Percentiles rank a stretch among this genome's conserved stretches.
phyloP scores from a whole-genome alignment of 2,113 vertebrate species.

The Bostrychus sinensis region DNA sequence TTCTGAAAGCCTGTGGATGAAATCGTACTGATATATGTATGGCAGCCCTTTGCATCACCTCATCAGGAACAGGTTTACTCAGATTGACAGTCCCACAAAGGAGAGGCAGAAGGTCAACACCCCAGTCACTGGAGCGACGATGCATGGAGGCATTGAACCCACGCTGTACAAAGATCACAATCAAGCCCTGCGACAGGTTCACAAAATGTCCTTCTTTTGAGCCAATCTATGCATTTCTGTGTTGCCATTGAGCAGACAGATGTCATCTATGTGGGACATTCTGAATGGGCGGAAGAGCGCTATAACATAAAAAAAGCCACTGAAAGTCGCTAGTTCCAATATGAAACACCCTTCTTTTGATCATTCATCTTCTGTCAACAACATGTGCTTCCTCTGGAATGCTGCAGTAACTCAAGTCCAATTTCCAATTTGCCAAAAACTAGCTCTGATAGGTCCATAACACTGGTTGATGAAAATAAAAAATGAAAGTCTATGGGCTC shows the following conservation, averaged over 20 bases:
- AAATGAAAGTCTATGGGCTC: slow-evolving; percentile 31
- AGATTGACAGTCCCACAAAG: slow-evolving; percentile 32
- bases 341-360: neutral
- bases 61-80: slow-evolving; percentile 35
- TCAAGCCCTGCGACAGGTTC: slow-evolving; percentile 13
- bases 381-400: slow-evolving; percentile 2
- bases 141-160: slow-evolving; percentile 28
- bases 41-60: slow-evolving; percentile 24
- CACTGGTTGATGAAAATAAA: slow-evolving; percentile 24
- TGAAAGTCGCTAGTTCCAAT: neutral
- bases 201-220: slow-evolving; percentile 26
- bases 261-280: neutral
- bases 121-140: slow-evolving; percentile 23
- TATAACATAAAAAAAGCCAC: neutral
- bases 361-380: slow-evolving; percentile 38
- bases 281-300: neutral
- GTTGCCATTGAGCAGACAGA: slow-evolving; percentile 2
- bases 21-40: neutral
- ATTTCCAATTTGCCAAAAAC: slow-evolving; percentile 25
- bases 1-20: neutral
- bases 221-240: neutral
- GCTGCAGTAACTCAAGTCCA: slow-evolving; percentile 21
- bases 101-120: slow-evolving; percentile 42
- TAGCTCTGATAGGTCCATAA: slow-evolving; percentile 32
- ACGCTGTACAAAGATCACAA: slow-evolving; percentile 21